Percentiles rank a stretch among this genome's conserved stretches.
These are phyloP conservation scores for Gadus chalcogrammus DNA, from an alignment of 2,113 vertebrate species.

Conservation along the genomic window DNA sequence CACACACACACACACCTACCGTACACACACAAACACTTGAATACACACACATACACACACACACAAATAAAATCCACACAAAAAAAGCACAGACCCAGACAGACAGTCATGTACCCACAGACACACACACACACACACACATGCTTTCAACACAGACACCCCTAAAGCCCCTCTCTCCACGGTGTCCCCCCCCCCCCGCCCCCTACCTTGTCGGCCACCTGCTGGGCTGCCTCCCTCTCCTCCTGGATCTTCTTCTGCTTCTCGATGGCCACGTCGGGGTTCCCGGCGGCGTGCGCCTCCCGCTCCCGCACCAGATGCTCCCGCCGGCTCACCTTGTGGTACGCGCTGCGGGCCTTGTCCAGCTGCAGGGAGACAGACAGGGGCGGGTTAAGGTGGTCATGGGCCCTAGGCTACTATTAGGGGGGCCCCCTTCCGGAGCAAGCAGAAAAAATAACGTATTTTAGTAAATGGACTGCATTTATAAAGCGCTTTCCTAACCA, in stretches of 20 bases:
- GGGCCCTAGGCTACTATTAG: too few species aligned
- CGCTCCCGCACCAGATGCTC: slow-evolving; percentile 61
- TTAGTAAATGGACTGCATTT: too few species aligned
- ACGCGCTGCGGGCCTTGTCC: slow-evolving; percentile 71
- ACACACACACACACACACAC: not conserved
- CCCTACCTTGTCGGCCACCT: slow-evolving; percentile 67
- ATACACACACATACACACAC: too few species aligned
- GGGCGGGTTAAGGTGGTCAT: too few species aligned
- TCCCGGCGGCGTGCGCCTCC: slow-evolving; percentile 68
- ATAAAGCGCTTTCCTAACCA: too few species aligned
- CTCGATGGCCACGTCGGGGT: slow-evolving; percentile 69
- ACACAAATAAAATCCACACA: too few species aligned
- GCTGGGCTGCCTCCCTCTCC: slow-evolving; percentile 60
- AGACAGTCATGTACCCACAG: too few species aligned
- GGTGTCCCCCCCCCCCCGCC: not conserved
- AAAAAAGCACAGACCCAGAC: too few species aligned
- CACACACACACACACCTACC: too few species aligned
- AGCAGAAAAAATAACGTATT: too few species aligned
- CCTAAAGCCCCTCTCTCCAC: not conserved
- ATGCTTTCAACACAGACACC: not conserved
- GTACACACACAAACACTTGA: not conserved
- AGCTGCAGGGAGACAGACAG: slow-evolving; percentile 49
- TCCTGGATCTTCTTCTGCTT: slow-evolving; percentile 74
- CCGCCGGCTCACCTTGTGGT: slow-evolving; percentile 71
- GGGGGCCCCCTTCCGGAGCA: too few species aligned